Conservation (phyloP, 2,888 invertebrate species). For the Iphiclides podalirius region DNA sequence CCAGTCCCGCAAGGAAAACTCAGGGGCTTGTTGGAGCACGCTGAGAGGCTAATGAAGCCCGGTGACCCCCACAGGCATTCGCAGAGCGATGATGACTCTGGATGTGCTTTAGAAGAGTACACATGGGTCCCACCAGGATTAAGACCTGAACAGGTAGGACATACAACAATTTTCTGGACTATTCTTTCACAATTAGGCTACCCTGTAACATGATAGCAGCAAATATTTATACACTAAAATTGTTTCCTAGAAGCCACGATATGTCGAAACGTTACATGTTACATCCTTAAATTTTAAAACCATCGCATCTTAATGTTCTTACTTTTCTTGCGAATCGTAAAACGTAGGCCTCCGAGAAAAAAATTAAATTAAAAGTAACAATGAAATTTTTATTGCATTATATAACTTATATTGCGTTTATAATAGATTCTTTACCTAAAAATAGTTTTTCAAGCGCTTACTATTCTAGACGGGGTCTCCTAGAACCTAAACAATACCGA, state of each 20-base stretch:
- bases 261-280: too few species aligned
- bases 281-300: too few species aligned
- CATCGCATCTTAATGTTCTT: too few species aligned
- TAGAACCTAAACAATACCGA: constrained; percentile 8
- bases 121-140: constrained; percentile 98
- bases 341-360: too few species aligned
- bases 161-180: not conserved
- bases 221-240: too few species aligned
- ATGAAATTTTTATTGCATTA: too few species aligned
- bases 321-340: too few species aligned
- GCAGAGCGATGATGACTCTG: constrained; percentile 98
- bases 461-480: constrained; percentile 6
- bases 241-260: too few species aligned
- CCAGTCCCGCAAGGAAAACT: constrained; percentile 68
- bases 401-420: too few species aligned
- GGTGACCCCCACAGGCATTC: constrained; percentile 91
- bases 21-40: constrained; percentile 67
- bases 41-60: constrained; percentile 82
- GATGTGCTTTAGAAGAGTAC: constrained; percentile 98
- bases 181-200: not conserved
- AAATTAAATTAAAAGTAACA: too few species aligned
- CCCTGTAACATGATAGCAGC: too few species aligned
- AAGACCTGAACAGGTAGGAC: constrained; percentile 95
- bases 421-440: not conserved
- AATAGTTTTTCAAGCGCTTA: constrained; percentile 2